These are phyloP conservation scores for Chelonia mydas DNA, from an alignment of 2,797 vertebrate species.

Conservation along the genomic window DNA sequence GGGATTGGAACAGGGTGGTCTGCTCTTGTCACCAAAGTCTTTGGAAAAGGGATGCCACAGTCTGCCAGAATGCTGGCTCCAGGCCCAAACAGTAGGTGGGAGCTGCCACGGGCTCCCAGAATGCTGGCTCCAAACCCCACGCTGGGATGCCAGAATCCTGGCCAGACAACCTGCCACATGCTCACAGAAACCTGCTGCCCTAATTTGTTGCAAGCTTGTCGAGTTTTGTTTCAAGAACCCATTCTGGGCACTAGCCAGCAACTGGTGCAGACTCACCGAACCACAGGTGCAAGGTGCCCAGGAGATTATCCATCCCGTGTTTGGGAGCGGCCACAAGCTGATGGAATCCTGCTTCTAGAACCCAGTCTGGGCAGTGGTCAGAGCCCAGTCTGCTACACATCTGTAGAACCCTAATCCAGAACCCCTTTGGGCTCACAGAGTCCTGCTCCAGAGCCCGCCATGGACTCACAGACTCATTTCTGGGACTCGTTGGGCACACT, in stretches of 20 bases:
- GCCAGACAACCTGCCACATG: constrained; percentile 45
- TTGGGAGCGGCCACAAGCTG: not conserved
- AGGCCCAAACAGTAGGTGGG: not conserved
- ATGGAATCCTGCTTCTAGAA: constrained; percentile 1
- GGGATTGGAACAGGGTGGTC: accelerated
- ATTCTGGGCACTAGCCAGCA: constrained; percentile 20
- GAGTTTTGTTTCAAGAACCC: constrained; percentile 49
- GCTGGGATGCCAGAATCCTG: constrained; percentile 46
- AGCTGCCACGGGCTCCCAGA: constrained; percentile 17
- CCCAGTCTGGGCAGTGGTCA: not conserved
- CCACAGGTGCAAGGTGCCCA: not conserved
- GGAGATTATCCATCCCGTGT: not conserved
- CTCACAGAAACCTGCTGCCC: constrained; percentile 65
- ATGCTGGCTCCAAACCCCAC: constrained; percentile 63
- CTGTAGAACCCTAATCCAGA: not conserved
- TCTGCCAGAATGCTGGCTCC: constrained; percentile 23
- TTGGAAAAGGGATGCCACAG: not conserved
- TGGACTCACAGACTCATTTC: not conserved
- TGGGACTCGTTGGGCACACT: not conserved
- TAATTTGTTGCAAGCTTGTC: constrained; percentile 53
- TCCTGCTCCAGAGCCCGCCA: not conserved
- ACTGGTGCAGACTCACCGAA: not conserved
- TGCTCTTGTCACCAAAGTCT: constrained; percentile 18
- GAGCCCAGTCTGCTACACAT: not conserved
- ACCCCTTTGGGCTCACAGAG: too few species aligned